These are phyloP conservation scores for Psophia crepitans DNA, from an alignment of 2,113 vertebrate species.

Conservation along the genomic window DNA sequence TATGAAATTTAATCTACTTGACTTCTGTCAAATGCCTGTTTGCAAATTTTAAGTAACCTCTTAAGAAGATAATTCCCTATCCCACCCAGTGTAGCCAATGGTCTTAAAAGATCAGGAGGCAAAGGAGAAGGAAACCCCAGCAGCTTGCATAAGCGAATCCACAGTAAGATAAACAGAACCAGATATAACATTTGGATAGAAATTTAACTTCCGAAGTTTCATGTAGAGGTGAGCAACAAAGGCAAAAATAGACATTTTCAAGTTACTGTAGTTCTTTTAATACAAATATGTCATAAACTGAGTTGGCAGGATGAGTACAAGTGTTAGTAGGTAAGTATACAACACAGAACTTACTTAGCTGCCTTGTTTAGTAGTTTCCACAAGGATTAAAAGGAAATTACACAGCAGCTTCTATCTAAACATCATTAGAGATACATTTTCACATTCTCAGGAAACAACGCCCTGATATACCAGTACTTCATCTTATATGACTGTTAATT, in stretches of 20 bases:
- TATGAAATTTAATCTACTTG: not conserved
- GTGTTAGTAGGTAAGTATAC: not conserved
- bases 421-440: not conserved
- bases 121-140: not conserved
- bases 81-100: not conserved
- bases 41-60: not conserved
- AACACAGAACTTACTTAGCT: not conserved
- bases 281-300: not conserved
- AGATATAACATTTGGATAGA: not conserved
- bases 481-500: not conserved
- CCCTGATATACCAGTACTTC: not conserved
- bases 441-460: rapidly evolving
- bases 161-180: not conserved
- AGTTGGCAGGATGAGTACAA: not conserved
- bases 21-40: not conserved
- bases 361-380: not conserved
- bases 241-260: not conserved
- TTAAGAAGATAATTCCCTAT: not conserved
- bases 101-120: not conserved
- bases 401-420: not conserved
- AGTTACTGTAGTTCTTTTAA: not conserved
- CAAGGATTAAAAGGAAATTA: not conserved
- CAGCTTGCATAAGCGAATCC: not conserved
- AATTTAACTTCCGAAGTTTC: not conserved
- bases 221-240: not conserved